A percentile compares a stretch with the other conserved stretches of the same genome.
Conservation (phyloP, 2,113 vertebrate species). For the Lagopus muta region DNA sequence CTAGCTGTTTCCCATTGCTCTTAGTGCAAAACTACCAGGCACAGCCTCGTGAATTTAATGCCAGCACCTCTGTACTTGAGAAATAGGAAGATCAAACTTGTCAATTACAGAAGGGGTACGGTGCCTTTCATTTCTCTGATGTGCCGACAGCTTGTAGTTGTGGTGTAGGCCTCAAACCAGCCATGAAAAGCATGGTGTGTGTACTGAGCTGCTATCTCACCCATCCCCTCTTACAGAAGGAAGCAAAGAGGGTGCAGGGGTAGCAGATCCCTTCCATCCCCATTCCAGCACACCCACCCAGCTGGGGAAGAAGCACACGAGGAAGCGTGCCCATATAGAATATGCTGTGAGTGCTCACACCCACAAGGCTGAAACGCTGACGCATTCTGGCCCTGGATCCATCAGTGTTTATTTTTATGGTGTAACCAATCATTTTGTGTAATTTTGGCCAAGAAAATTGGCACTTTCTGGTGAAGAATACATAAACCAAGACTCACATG, state of each 20-base stretch:
- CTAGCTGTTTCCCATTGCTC: constrained; percentile 55
- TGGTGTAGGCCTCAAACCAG: neutral
- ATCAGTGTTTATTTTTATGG: neutral
- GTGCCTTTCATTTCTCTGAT: neutral
- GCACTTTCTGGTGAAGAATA: neutral
- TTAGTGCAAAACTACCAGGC: neutral
- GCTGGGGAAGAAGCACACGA: neutral
- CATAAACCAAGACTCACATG: neutral
- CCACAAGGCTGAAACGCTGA: neutral
- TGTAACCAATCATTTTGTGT: neutral
- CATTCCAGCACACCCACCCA: neutral
- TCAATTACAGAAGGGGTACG: neutral
- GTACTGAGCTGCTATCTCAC: neutral
- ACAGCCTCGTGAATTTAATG: neutral
- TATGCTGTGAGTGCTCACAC: neutral
- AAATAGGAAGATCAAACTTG: neutral
- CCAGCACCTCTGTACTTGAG: neutral
- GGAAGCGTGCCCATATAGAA: neutral
- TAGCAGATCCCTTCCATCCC: neutral
- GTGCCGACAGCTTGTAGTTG: neutral
- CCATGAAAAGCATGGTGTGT: neutral
- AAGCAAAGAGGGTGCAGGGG: neutral
- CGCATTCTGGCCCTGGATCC: neutral
- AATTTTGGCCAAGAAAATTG: neutral
- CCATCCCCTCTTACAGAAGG: neutral